A percentile compares a stretch with the other conserved stretches of the same genome.
Conservation (phyloP, 2,888 invertebrate genomes). For the Patella caerulea region DNA sequence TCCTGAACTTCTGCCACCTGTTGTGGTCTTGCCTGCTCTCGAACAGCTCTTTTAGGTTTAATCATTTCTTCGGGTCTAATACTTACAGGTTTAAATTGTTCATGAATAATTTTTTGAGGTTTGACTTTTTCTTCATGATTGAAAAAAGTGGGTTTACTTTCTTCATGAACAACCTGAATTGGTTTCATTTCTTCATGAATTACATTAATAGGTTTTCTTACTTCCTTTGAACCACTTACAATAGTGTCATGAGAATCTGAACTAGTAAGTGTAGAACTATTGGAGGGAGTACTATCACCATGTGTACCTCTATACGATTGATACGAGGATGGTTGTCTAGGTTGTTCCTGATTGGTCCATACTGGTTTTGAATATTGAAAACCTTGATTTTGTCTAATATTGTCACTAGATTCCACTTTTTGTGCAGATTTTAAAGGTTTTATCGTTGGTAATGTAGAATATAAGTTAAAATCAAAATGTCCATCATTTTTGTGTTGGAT, state of each 20-base stretch:
- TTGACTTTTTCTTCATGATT: background rate
- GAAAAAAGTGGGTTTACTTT: slow-evolving; percentile 11
- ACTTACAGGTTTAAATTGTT: background rate
- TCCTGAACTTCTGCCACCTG: background rate
- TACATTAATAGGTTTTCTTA: slow-evolving; percentile 20
- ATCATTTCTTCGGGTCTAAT: background rate
- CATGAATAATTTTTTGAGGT: background rate
- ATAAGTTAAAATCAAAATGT: slow-evolving; percentile 39
- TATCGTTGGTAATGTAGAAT: slow-evolving; percentile 49
- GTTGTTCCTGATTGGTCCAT: slow-evolving; percentile 37
- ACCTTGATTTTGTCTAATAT: background rate
- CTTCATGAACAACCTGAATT: slow-evolving; percentile 41
- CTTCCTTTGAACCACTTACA: slow-evolving; percentile 33
- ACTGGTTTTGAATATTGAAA: slow-evolving; percentile 40
- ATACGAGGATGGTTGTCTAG: slow-evolving; percentile 14
- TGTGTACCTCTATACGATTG: slow-evolving; percentile 26
- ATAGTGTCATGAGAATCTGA: slow-evolving; percentile 44
- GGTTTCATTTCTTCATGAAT: slow-evolving; percentile 35
- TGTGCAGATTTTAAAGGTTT: slow-evolving; percentile 41
- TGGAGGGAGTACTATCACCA: slow-evolving; percentile 34
- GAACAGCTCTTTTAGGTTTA: background rate
- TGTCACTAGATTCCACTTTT: slow-evolving; percentile 22
- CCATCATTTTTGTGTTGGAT: slow-evolving; percentile 18
- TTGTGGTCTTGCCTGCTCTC: background rate
- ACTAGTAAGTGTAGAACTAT: slow-evolving; percentile 41